A percentile compares a stretch with the other conserved stretches of the same genome.
These are phyloP conservation scores for Trididemnum clinides DNA, from an alignment of 23 tunicate genomes.

Conservation along the genomic window DNA sequence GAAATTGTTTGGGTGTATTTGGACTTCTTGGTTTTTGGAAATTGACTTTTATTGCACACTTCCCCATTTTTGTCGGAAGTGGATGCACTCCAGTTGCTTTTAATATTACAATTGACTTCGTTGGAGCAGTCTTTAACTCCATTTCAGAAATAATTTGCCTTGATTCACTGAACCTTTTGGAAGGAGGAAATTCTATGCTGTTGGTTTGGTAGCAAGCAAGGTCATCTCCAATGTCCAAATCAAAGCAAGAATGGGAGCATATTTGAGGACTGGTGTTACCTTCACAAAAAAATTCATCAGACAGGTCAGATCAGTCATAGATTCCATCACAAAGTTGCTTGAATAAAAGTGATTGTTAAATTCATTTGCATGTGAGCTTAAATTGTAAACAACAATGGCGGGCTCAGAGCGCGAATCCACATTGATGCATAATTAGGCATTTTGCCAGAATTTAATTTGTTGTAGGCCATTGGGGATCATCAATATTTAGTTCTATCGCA, in stretches of 20 bases:
- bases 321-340: conserved; percentile 81
- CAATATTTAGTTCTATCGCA: too few relatives aligned
- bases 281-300: conserved; percentile 83
- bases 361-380: neutral
- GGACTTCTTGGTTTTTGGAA: too few relatives aligned
- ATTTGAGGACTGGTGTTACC: conserved; percentile 23
- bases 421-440: too few relatives aligned
- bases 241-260: conserved; percentile 45
- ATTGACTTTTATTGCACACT: too few relatives aligned
- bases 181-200: too few relatives aligned
- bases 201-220: too few relatives aligned
- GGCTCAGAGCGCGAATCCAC: too few relatives aligned
- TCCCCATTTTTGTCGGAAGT: neutral
- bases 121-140: conserved; percentile 68
- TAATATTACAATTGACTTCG: conserved; percentile 49
- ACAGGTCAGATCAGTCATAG: conserved; percentile 78
- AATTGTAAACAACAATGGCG: neutral
- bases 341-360: neutral
- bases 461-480: too few relatives aligned
- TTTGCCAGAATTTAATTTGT: too few relatives aligned
- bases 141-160: conserved; percentile 40
- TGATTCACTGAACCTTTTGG: conserved; percentile 45
- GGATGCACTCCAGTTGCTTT: neutral
- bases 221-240: neutral
- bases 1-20: neutral